A percentile compares a stretch with the other conserved stretches of the same genome.
Conservation (phyloP, 2,797 vertebrate genomes). For the Lutjanus campechanus region DNA sequence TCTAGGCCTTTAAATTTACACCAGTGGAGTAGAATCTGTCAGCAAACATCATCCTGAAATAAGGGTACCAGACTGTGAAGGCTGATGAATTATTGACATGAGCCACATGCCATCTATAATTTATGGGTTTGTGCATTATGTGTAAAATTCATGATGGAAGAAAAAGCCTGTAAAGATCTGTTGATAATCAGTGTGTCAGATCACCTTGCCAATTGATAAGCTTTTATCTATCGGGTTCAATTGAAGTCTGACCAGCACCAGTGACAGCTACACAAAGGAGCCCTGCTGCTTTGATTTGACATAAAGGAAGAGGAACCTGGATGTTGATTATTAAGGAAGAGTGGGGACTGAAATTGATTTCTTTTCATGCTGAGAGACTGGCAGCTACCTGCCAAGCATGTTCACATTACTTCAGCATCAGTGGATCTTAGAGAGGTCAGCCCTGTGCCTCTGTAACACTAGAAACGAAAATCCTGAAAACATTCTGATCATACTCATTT, state of each 20-base stretch:
- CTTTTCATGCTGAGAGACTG: neutral
- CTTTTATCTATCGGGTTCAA: neutral
- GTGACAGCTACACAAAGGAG: neutral
- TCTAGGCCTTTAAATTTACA: too few relatives aligned
- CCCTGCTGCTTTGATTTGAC: neutral
- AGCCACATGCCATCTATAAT: slow-evolving; percentile 50
- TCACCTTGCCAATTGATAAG: neutral
- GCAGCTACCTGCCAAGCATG: neutral
- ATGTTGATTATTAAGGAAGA: neutral
- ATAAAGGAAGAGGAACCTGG: neutral
- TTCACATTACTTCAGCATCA: slow-evolving; percentile 7
- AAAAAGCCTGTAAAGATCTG: slow-evolving; percentile 2
- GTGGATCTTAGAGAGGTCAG: neutral
- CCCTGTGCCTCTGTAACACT: neutral
- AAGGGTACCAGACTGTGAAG: slow-evolving; percentile 34
- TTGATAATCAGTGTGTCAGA: neutral
- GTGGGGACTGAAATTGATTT: neutral
- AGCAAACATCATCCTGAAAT: slow-evolving; percentile 7
- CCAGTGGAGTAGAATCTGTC: slow-evolving; percentile 9
- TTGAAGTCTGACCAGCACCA: neutral
- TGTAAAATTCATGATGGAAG: slow-evolving; percentile 28
- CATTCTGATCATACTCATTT: neutral
- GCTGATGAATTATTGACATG: slow-evolving; percentile 68
- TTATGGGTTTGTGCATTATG: slow-evolving; percentile 42
- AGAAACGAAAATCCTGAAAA: neutral